A percentile compares a stretch with the other conserved stretches of the same genome.
These are phyloP conservation scores for Anoura caudifer DNA, from an alignment of 2,113 vertebrate species.

Conservation along the genomic window DNA sequence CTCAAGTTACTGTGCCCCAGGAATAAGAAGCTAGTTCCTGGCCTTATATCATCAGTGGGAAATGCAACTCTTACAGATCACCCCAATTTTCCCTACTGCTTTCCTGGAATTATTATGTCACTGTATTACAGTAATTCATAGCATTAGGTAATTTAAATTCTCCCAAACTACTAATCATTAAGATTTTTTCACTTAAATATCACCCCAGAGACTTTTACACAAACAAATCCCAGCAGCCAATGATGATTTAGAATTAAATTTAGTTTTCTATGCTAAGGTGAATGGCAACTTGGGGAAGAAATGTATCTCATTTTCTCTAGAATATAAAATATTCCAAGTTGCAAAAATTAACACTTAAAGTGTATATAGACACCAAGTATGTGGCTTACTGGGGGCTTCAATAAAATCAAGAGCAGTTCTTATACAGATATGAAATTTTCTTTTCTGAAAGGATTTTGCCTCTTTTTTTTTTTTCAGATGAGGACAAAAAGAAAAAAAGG, in stretches of 20 bases:
- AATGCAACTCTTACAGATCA: not conserved
- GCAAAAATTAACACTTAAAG: not conserved
- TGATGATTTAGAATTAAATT: constrained; percentile 13
- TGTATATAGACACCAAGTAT: not conserved
- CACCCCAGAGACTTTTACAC: not conserved
- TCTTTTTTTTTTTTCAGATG: not conserved
- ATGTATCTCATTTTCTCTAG: not conserved
- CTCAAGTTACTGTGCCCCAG: not conserved
- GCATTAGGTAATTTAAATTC: not conserved
- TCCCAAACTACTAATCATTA: not conserved
- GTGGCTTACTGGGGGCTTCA: not conserved
- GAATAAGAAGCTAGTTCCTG: not conserved
- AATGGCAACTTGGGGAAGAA: not conserved
- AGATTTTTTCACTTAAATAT: constrained; percentile 45
- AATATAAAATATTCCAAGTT: not conserved
- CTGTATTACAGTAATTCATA: not conserved
- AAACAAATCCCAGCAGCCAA: constrained; percentile 42
- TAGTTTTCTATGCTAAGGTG: not conserved
- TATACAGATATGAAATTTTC: not conserved
- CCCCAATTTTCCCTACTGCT: not conserved
- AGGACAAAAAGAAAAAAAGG: not conserved
- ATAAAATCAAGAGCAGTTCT: not conserved
- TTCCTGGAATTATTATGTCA: not conserved
- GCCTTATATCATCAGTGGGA: not conserved
- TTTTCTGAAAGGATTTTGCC: not conserved